Percentiles rank a stretch among this genome's conserved stretches.
Evolutionary conservation across 2,888 invertebrate species (phyloP).

Genomic region (Ariolimax columbianus): DNA sequence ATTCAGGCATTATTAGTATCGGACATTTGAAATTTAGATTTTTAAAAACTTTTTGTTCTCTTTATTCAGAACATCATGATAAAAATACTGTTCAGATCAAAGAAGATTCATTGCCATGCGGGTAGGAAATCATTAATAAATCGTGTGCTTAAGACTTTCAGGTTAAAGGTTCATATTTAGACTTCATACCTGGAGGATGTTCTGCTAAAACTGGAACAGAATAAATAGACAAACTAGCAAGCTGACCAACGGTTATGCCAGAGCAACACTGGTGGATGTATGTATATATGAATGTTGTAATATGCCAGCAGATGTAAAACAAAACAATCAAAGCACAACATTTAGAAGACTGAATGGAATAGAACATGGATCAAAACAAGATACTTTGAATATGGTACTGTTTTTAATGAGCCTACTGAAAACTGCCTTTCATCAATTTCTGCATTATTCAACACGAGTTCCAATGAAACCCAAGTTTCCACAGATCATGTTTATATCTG

Average conservation of each 20-base stretch:
- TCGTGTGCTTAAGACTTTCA: neutral
- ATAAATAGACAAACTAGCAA: constrained; percentile 12
- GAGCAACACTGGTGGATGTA: neutral
- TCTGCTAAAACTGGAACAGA: constrained; percentile 35
- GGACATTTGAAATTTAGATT: too few relatives aligned
- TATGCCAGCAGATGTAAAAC: neutral
- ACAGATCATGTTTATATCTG: too few relatives aligned
- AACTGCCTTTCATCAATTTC: too few relatives aligned
- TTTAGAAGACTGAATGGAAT: neutral
- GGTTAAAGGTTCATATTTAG: neutral
- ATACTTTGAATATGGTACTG: too few relatives aligned
- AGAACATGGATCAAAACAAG: too few relatives aligned
- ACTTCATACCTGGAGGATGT: constrained; percentile 27
- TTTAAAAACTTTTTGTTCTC: too few relatives aligned
- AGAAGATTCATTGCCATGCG: neutral
- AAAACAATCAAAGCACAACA: neutral
- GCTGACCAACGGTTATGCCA: neutral
- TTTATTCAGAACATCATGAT: too few relatives aligned
- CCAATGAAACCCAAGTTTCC: too few relatives aligned
- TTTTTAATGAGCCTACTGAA: too few relatives aligned
- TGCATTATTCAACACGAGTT: too few relatives aligned
- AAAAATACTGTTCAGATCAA: too few relatives aligned
- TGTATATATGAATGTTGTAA: neutral
- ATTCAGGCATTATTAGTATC: too few relatives aligned
- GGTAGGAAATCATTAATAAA: neutral